Evolutionary conservation across 2,888 invertebrate genomes (phyloP), one percentile per base, ranked within the genome.

Genomic region (Lasioglossum marginatum): DNA sequence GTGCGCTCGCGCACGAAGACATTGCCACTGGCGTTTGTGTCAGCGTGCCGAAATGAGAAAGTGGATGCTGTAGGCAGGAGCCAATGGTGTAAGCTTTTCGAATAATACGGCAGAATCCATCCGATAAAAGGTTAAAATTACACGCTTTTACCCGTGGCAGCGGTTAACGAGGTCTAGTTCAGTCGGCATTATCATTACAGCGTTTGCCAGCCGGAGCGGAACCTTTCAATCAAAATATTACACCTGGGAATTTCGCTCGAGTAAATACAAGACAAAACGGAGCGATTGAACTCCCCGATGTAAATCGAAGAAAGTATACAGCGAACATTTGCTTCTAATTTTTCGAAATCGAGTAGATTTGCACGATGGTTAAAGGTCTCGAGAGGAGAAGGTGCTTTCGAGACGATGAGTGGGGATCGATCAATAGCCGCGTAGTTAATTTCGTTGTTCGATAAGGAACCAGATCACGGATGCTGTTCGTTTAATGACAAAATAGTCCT

Each of bases 21-120:
- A 48, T 34, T 34, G 12, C n/a, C 78, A 40, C 48, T 63, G 75
- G 72, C 68, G 31, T 52, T 57, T 40, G 34, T 57, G 82, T 3
- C 72, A 23, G 66, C 66, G 43, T 72, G 81, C 60, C 73, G 66
- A 79, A 86, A 87, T 84, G 92, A 91, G 92, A 92, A 93, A 92
- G 92, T 89, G 88, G 89, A 83, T 82, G 86, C 85, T 83, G 85
- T 57, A 68, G 81, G 86, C 88, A 90, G 77, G 81, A 87, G 75
- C 81, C 93, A 90, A 85, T 86, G 91, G 89, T 90, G 90, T 89
- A 91, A 90, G 40, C 85, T 63, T 82, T 63, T 52, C 23, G 71
- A 85, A 85, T 83, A 76, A 23, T 23, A 45, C 37, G 16, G 3
- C 60, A 48, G 60, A 52, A 73, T 43, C 27, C 48, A 5, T 4